Conservation (phyloP, 2,888 invertebrate genomes). For the Drosophila formosana region DNA sequence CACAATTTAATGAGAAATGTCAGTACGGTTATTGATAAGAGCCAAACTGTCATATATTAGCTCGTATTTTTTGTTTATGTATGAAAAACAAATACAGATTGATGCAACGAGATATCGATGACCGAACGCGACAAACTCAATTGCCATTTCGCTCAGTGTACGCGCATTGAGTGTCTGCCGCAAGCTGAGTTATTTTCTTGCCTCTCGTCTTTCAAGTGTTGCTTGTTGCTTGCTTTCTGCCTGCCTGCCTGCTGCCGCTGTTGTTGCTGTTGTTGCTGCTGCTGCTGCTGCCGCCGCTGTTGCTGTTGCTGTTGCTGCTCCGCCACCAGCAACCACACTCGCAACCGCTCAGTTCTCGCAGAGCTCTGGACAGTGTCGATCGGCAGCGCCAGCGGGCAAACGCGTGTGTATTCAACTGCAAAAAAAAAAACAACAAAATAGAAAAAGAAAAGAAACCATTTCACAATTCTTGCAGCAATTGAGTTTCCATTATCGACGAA, state of each 20-base stretch:
- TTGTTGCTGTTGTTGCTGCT: constrained; percentile 9
- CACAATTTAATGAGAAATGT: constrained; percentile 29
- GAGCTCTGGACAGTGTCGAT: constrained; percentile 63
- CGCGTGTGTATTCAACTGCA: constrained; percentile 17
- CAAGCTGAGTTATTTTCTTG: constrained; percentile 58
- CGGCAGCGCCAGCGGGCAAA: constrained; percentile 38
- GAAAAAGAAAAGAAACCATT: constrained; percentile 8
- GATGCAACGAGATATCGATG: constrained; percentile 8
- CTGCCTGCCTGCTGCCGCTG: constrained; percentile 9
- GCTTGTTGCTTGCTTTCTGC: constrained; percentile 39
- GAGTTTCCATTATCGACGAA: constrained; percentile 3
- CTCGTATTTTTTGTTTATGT: constrained; percentile 1
- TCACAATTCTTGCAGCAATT: constrained; percentile 17
- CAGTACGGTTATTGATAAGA: constrained; percentile 31
- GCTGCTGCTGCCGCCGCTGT: constrained; percentile 5
- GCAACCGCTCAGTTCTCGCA: constrained; percentile 56
- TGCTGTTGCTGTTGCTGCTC: background rate
- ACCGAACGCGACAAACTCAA: constrained; percentile 1
- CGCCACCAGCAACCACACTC: constrained; percentile 14
- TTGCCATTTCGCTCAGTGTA: constrained; percentile 47
- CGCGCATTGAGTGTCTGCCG: constrained; percentile 39
- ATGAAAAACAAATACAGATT: constrained; percentile 8
- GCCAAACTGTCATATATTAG: constrained; percentile 23
- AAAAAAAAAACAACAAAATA: background rate
- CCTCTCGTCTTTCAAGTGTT: constrained; percentile 59